Percentiles rank a stretch among this genome's conserved stretches.
Evolutionary conservation across 1,140 invertebrate species (phyloP).

Genomic region (Gyrodactylus bullatarudis): DNA sequence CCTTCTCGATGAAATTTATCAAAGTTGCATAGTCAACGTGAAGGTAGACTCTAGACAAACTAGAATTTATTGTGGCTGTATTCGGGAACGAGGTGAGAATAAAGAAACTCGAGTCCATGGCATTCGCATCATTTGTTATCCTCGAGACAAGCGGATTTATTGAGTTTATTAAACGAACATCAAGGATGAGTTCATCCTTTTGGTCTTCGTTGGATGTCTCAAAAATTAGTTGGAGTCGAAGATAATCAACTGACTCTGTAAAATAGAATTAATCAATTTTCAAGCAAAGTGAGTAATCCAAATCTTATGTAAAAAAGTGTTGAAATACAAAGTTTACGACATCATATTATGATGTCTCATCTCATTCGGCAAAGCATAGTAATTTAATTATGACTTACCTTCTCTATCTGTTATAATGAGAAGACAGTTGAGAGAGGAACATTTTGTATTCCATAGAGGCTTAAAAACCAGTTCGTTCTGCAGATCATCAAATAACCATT

Average conservation of each 20-base stretch:
- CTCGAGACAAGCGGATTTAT: no score
- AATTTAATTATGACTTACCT: background rate
- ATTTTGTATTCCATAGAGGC: background rate
- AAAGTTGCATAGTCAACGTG: background rate
- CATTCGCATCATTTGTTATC: no score
- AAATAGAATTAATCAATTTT: no score
- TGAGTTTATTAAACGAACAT: background rate
- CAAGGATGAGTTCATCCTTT: background rate
- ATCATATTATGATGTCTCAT: background rate
- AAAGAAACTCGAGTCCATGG: background rate
- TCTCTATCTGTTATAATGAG: background rate
- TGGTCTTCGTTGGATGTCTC: background rate
- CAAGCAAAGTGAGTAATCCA: no score
- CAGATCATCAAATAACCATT: background rate
- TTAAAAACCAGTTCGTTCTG: background rate
- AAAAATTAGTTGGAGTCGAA: background rate
- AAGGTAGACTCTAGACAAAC: background rate
- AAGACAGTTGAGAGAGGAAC: background rate
- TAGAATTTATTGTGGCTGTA: background rate
- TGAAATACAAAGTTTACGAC: no score
- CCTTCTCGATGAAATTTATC: background rate
- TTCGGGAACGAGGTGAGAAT: background rate
- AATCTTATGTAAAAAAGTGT: no score
- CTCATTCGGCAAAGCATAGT: background rate
- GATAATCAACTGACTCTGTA: background rate